These are phyloP conservation scores for Calosoma granatense DNA, from an alignment of 1,140 invertebrate genomes.

Conservation along the genomic window DNA sequence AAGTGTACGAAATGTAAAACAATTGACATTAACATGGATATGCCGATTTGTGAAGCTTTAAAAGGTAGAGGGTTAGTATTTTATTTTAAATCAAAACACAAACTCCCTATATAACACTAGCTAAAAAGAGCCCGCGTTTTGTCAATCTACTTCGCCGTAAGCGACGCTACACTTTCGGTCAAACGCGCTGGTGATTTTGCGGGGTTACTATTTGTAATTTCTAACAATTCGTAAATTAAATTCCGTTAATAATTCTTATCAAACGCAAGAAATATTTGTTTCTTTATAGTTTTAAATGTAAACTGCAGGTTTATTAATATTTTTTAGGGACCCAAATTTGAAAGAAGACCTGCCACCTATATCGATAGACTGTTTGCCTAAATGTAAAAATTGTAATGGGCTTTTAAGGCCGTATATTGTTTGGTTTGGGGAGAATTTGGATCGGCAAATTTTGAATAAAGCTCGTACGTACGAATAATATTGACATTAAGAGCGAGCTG, in stretches of 20 bases:
- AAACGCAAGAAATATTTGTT: too few species aligned
- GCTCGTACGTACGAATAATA: slow-evolving; percentile 41
- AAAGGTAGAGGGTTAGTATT: slow-evolving; percentile 43
- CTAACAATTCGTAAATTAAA: too few species aligned
- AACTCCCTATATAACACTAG: background rate
- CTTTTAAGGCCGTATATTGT: slow-evolving; percentile 78
- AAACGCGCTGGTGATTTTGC: too few species aligned
- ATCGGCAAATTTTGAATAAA: slow-evolving; percentile 49
- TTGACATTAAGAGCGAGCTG: slow-evolving; percentile 2
- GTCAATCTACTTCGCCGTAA: too few species aligned
- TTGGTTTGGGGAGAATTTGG: slow-evolving; percentile 82
- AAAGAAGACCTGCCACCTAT: slow-evolving; percentile 44
- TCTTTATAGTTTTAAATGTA: too few species aligned
- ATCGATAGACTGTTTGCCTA: slow-evolving; percentile 55
- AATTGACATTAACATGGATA: slow-evolving; percentile 57
- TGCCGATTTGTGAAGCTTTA: slow-evolving; percentile 65
- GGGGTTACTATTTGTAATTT: too few species aligned
- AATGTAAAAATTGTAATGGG: slow-evolving; percentile 62
- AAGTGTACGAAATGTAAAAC: slow-evolving; percentile 67
- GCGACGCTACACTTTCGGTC: too few species aligned
- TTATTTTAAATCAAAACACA: background rate
- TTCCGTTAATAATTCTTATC: too few species aligned
- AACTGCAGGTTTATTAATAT: background rate
- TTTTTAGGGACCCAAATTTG: slow-evolving; percentile 40
- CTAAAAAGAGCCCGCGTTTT: too few species aligned